Percentiles rank a stretch among this genome's conserved stretches.
Evolutionary conservation across 2,888 invertebrate genomes (phyloP).

Genomic region (Mythimna impura): DNA sequence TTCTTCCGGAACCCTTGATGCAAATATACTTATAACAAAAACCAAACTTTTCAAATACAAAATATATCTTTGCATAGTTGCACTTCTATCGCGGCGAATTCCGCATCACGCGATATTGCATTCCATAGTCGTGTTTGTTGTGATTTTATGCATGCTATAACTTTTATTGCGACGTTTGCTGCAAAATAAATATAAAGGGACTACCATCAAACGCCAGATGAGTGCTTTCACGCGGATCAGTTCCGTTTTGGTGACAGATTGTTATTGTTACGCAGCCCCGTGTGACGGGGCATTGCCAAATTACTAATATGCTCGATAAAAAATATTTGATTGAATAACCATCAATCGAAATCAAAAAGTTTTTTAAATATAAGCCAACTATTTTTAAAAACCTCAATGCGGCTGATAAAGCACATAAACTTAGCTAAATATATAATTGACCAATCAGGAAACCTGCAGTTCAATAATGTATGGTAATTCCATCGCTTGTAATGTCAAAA

Average conservation of each 20-base stretch:
- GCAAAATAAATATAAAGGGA: conserved; percentile 8
- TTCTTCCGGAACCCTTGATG: neutral
- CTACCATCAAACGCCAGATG: neutral
- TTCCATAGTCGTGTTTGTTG: conserved; percentile 31
- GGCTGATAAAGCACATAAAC: neutral
- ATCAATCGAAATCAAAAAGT: too few species aligned
- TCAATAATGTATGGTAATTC: conserved; percentile 5
- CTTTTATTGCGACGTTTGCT: conserved; percentile 22
- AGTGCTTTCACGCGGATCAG: neutral
- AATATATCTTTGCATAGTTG: conserved; percentile 12
- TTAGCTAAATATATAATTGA: neutral
- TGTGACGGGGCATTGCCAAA: neutral
- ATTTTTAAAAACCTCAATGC: neutral
- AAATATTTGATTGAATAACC: too few species aligned
- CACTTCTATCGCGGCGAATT: conserved; percentile 22
- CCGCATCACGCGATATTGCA: conserved; percentile 50
- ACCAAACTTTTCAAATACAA: conserved; percentile 13
- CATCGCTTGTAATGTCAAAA: neutral
- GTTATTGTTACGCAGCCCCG: neutral
- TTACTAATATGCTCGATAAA: neutral
- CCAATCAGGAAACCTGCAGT: neutral
- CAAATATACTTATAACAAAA: conserved; percentile 2
- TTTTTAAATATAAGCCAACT: neutral
- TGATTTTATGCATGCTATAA: conserved; percentile 32
- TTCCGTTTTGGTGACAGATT: neutral